These are phyloP conservation scores for Agrochola litura DNA, from an alignment of 2,888 invertebrate genomes.

Conservation along the genomic window DNA sequence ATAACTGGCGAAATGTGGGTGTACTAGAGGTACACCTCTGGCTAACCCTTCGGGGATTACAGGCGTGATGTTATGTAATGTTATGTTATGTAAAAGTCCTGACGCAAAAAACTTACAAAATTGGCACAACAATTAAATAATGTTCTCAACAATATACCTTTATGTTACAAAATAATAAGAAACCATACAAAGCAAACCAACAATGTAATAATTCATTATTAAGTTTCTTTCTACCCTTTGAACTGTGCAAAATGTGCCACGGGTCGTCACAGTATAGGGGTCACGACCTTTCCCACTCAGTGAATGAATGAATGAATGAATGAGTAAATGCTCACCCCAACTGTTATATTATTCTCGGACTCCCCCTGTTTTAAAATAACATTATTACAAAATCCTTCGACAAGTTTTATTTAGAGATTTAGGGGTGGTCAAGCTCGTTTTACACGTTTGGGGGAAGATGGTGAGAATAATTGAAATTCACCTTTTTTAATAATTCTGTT, in stretches of 20 bases:
- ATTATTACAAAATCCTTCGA: slow-evolving; percentile 45
- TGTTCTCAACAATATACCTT: background rate
- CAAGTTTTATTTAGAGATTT: slow-evolving; percentile 34
- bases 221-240: slow-evolving; percentile 28
- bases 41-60: no score
- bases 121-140: background rate
- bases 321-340: slow-evolving; percentile 37
- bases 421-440: slow-evolving; percentile 21
- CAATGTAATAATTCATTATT: slow-evolving; percentile 28
- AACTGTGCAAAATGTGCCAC: slow-evolving; percentile 34
- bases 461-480: slow-evolving; percentile 32
- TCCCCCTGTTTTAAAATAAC: slow-evolving; percentile 30
- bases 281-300: slow-evolving; percentile 55
- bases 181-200: slow-evolving; percentile 1
- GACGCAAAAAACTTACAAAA: background rate
- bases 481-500: background rate
- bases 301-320: slow-evolving; percentile 19
- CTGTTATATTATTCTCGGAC: slow-evolving; percentile 17
- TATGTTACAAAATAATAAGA: background rate
- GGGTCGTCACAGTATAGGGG: slow-evolving; percentile 36
- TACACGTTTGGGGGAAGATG: background rate
- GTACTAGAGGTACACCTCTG: no score
- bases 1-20: no score
- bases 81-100: background rate
- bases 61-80: no score